A percentile compares a stretch with the other conserved stretches of the same genome.
Evolutionary conservation across 92 coral and sea anemone species (phyloP).

Genomic region (Blastomussa wellsi): DNA sequence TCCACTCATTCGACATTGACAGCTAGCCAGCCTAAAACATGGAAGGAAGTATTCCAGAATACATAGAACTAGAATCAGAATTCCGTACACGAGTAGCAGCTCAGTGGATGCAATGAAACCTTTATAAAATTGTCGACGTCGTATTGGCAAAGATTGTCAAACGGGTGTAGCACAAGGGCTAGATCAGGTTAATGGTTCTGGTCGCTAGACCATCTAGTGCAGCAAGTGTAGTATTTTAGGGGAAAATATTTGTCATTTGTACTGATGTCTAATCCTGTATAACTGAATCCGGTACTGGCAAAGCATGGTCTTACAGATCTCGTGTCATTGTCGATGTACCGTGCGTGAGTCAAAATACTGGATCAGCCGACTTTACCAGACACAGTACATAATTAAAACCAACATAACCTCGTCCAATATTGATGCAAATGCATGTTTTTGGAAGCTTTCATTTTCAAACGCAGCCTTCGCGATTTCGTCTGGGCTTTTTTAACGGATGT

Average conservation of each 20-base stretch:
- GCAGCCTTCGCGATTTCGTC: background rate
- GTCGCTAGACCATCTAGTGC: no score
- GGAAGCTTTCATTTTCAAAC: background rate
- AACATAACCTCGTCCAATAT: background rate
- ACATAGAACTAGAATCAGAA: background rate
- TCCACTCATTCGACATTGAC: background rate
- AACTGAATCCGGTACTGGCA: no score
- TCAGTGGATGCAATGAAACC: no score
- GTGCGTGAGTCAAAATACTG: background rate
- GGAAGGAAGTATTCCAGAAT: background rate
- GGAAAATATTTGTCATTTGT: no score
- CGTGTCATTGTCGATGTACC: no score
- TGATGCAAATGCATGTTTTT: background rate
- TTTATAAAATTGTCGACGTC: no score
- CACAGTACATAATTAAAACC: background rate
- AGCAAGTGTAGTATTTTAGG: no score
- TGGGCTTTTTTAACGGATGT: background rate
- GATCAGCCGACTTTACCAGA: background rate
- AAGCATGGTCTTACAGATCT: no score
- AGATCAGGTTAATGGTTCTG: background rate
- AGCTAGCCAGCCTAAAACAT: background rate
- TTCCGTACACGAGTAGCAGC: no score
- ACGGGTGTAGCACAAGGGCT: background rate
- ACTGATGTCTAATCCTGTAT: no score
- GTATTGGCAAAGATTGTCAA: background rate